Percentiles rank a stretch among this genome's conserved stretches.
These are phyloP conservation scores for Pteropus rufus DNA, from an alignment of 2,797 vertebrate genomes.

Conservation along the genomic window DNA sequence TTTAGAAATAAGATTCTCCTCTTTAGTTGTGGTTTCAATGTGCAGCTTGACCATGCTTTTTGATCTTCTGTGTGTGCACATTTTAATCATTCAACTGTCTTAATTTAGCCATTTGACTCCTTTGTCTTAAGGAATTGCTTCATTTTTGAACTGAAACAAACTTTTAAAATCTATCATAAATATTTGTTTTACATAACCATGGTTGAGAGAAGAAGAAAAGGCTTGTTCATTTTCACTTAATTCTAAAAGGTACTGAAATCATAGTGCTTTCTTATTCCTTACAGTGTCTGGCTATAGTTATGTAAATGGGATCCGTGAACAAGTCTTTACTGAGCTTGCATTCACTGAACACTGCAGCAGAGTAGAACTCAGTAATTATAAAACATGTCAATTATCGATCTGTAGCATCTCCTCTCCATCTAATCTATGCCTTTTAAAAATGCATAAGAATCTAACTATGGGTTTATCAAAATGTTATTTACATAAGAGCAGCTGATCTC, in stretches of 20 bases:
- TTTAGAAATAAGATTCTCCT: constrained; percentile 76
- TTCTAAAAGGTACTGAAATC: background rate
- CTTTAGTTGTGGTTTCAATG: constrained; percentile 66
- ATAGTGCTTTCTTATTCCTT: background rate
- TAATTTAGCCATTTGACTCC: constrained; percentile 61
- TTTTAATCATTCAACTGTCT: constrained; percentile 71
- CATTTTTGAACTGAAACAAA: background rate
- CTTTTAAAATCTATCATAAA: background rate
- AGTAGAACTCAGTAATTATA: background rate
- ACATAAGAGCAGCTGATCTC: background rate
- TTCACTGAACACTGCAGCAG: background rate
- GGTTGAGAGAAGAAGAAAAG: background rate
- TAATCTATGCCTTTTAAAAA: background rate
- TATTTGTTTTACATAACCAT: constrained; percentile 22
- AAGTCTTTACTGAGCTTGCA: background rate
- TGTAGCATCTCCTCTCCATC: background rate
- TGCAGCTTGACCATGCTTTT: constrained; percentile 54
- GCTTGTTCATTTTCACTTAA: background rate
- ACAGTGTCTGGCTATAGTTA: background rate
- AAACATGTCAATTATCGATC: background rate
- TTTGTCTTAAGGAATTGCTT: constrained; percentile 52
- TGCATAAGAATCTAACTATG: background rate
- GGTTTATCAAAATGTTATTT: background rate
- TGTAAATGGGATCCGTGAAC: background rate
- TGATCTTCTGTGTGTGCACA: background rate